phyloP scores from a whole-genome alignment of 2,797 vertebrate species.

The Trematomus bernacchii region DNA sequence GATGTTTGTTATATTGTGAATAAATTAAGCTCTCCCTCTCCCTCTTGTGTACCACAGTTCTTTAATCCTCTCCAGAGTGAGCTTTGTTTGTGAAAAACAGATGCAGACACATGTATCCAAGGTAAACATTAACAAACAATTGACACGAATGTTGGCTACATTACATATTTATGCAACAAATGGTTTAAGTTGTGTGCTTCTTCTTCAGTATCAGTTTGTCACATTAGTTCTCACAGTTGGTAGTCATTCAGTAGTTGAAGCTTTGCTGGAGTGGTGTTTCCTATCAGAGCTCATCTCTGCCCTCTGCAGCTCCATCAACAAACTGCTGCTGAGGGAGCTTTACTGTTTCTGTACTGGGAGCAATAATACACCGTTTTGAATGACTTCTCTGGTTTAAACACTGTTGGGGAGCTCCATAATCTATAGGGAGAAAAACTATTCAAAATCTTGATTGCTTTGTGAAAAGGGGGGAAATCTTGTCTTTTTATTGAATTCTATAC shows the following conservation, averaged over 20 bases:
- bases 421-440: too few species aligned
- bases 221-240: neutral
- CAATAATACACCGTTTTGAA: neutral
- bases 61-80: neutral
- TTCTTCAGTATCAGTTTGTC: neutral
- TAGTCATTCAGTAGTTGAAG: neutral
- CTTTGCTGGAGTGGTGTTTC: neutral
- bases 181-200: neutral
- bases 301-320: conserved; percentile 60
- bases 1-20: conserved; percentile 82
- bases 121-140: neutral
- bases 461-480: neutral
- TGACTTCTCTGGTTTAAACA: neutral
- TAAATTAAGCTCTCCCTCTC: conserved; percentile 79
- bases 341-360: neutral
- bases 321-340: neutral
- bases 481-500: neutral
- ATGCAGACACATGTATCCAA: neutral
- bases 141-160: neutral
- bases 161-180: conserved; percentile 18
- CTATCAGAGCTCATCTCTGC: conserved; percentile 57
- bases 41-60: neutral
- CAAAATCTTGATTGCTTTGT: too few species aligned
- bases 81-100: neutral
- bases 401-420: neutral